Conservation (phyloP, 2,888 invertebrate species). For the Heterodera filipjevi region DNA sequence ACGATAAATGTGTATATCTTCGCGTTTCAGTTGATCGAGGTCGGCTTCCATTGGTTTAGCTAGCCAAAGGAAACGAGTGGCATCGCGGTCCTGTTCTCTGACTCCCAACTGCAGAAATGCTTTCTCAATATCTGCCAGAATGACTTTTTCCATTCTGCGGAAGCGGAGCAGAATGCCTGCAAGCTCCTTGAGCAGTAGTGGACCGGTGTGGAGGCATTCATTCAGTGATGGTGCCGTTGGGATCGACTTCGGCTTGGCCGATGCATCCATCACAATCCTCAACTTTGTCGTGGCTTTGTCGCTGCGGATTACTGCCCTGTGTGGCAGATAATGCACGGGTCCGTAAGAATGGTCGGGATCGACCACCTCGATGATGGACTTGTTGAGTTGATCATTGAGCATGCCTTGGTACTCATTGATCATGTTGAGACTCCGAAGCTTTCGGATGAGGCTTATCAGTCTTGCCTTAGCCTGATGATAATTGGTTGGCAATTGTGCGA, state of each 20-base stretch:
- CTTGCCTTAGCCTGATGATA: not conserved
- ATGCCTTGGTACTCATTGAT: not conserved
- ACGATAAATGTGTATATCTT: not conserved
- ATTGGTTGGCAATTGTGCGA: not conserved
- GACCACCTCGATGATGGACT: not conserved
- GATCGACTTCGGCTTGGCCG: not conserved
- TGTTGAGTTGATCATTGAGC: not conserved
- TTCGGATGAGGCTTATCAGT: not conserved
- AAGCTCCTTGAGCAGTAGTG: constrained; percentile 19
- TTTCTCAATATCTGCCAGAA: constrained; percentile 22
- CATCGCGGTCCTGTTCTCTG: constrained; percentile 22
- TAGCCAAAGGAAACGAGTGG: constrained; percentile 31
- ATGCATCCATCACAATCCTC: constrained; percentile 24
- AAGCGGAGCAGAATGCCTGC: constrained; percentile 26
- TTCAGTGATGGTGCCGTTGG: constrained; percentile 23
- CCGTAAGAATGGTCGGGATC: not conserved
- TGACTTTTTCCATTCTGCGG: not conserved
- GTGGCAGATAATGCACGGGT: constrained; percentile 30
- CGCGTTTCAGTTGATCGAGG: not conserved
- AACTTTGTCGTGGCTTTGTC: constrained; percentile 20
- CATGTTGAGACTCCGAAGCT: not conserved
- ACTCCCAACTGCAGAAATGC: constrained; percentile 31
- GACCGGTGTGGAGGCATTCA: constrained; percentile 26
- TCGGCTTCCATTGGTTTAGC: not conserved
- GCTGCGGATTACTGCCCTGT: constrained; percentile 21